Evolutionary conservation across 2,797 vertebrate species (phyloP).

Genomic region (Urophycis tenuis): DNA sequence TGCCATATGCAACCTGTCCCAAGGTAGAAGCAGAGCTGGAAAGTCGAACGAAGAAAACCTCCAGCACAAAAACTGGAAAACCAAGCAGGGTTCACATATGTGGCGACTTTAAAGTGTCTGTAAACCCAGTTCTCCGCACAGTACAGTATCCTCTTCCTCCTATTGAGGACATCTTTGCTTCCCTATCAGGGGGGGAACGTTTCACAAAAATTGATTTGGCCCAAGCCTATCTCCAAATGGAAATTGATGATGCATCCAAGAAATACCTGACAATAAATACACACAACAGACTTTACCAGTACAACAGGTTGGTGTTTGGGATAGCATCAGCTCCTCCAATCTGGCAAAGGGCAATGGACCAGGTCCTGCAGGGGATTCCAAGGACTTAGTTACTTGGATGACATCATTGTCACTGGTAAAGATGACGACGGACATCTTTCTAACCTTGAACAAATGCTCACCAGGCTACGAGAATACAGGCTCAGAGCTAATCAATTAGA

Average conservation of each 20-base stretch:
- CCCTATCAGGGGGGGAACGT: not conserved
- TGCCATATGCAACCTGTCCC: not conserved
- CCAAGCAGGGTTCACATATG: too few species aligned
- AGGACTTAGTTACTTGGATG: constrained; percentile 6
- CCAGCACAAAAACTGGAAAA: not conserved
- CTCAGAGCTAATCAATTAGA: too few species aligned
- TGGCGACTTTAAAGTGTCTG: not conserved
- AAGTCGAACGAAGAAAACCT: not conserved
- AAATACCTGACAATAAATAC: not conserved
- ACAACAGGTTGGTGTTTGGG: not conserved
- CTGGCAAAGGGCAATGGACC: constrained; percentile 7
- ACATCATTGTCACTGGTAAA: constrained; percentile 2
- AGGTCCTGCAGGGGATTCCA: constrained; percentile 3
- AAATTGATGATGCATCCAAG: not conserved
- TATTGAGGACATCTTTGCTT: not conserved
- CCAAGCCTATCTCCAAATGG: not conserved
- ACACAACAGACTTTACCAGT: not conserved
- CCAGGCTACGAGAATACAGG: not conserved
- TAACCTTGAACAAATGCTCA: constrained; percentile 3
- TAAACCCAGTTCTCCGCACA: not conserved
- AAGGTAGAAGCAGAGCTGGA: constrained; percentile 13
- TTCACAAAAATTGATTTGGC: not conserved
- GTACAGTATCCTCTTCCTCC: not conserved
- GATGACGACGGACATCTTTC: not conserved
- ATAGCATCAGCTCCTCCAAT: not conserved